phyloP scores from a whole-genome alignment of 2,113 vertebrate genomes.

The Pangasianodon gigas region DNA sequence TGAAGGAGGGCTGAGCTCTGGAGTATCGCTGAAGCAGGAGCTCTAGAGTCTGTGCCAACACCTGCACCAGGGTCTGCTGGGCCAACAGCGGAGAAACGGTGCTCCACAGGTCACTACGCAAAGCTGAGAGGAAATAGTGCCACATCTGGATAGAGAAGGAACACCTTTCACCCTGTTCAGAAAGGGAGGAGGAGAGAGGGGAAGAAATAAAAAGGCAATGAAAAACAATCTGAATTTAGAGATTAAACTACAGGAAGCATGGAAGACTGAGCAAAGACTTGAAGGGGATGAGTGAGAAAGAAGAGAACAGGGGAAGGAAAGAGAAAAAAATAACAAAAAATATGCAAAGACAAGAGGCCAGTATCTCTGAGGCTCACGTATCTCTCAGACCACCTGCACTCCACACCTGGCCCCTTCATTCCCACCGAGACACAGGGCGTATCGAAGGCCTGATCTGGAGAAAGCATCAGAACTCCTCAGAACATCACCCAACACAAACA shows the following conservation, averaged over 20 bases:
- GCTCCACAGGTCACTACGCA: conserved; percentile 88
- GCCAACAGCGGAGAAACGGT: conserved; percentile 78
- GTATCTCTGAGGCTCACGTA: conserved; percentile 65
- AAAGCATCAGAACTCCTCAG: conserved; percentile 66
- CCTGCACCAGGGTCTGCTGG: conserved; percentile 82
- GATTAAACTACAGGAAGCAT: conserved; percentile 60
- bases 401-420: conserved; percentile 71
- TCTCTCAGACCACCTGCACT: conserved; percentile 70
- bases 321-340: neutral
- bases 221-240: conserved; percentile 60
- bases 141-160: conserved; percentile 98
- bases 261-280: conserved; percentile 48
- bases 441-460: conserved; percentile 69
- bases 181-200: conserved; percentile 56
- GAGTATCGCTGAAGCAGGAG: conserved; percentile 86
- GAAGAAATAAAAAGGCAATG: conserved; percentile 58
- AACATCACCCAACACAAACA: conserved; percentile 54
- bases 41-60: conserved; percentile 82
- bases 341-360: conserved; percentile 48
- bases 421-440: conserved; percentile 50
- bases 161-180: conserved; percentile 90
- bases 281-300: conserved; percentile 8
- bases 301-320: conserved; percentile 2
- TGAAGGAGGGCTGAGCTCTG: conserved; percentile 81
- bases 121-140: conserved; percentile 91